Evolutionary conservation across 2,797 vertebrate species (phyloP).

Genomic region (Tapirus indicus): DNA sequence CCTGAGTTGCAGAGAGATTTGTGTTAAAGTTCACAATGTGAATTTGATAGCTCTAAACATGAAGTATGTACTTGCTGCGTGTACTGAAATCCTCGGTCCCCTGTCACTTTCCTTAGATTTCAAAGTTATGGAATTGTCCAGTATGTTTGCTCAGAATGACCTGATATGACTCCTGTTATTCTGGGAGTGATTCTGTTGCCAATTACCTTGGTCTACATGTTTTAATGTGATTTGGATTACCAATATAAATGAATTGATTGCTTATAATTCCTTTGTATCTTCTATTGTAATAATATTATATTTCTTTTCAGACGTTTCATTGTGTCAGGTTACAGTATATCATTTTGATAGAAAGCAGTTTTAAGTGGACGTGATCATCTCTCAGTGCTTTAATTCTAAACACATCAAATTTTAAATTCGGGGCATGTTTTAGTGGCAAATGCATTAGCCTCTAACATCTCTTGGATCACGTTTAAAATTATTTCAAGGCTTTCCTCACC

Average conservation of each 20-base stretch:
- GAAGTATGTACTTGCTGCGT: slow-evolving; percentile 72
- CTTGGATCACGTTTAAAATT: slow-evolving; percentile 8
- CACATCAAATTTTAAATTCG: slow-evolving; percentile 25
- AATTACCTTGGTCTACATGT: slow-evolving; percentile 56
- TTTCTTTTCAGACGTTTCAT: slow-evolving; percentile 49
- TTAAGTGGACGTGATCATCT: slow-evolving; percentile 14
- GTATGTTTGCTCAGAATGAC: slow-evolving; percentile 70
- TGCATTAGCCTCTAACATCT: slow-evolving; percentile 44
- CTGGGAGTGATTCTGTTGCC: slow-evolving; percentile 29
- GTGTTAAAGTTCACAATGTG: slow-evolving; percentile 77
- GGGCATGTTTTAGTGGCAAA: not conserved
- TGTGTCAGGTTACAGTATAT: slow-evolving; percentile 24
- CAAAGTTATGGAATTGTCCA: slow-evolving; percentile 74
- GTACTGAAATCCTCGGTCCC: slow-evolving; percentile 76
- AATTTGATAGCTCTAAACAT: slow-evolving; percentile 79
- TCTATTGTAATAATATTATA: slow-evolving; percentile 19
- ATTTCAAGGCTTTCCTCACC: not conserved
- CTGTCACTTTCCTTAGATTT: slow-evolving; percentile 79
- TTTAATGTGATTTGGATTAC: slow-evolving; percentile 61
- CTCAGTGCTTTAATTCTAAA: not conserved
- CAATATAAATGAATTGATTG: slow-evolving; percentile 57
- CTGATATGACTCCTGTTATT: slow-evolving; percentile 77
- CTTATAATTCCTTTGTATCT: slow-evolving; percentile 43
- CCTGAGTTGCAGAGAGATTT: slow-evolving; percentile 72
- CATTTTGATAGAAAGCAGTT: slow-evolving; percentile 27